Base-by-base conservation (phyloP, 2,113 vertebrate species). In the Coturnix japonica region DNA sequence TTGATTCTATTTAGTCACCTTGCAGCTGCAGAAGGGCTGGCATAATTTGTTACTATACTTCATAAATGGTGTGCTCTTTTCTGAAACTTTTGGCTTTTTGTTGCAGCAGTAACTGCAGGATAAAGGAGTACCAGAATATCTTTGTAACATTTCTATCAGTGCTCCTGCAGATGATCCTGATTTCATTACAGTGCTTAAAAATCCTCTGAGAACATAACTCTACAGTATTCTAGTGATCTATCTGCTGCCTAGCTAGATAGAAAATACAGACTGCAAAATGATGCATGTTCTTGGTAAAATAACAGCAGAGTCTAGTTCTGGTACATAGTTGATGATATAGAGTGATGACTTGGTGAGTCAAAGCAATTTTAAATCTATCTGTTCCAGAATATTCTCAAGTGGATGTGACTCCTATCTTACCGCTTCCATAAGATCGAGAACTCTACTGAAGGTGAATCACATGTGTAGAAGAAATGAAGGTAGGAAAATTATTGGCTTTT, bases 291-390 rank as follows among this genome's bases (percentile, higher is more conserved):
- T 82, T 82, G 22, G 4, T 80, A 59, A 76, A 76, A 5, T 41
- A 59, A 82, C 74, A 70, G 64, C 33, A 39, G 46, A 83, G 65
- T 82, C 80, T 37, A 8, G 37, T 37, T 37, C 37, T 37, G 37
- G 37, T 87, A 8, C 51, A 53, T 28, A 28, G 80, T 33, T 81
- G 72, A 83, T 88, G 60, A 43, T 71, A 72, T 4, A 44, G 72
- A 39, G 67, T 71, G 85, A 74, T 43, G 21, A 23, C 21, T 33
- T 90, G 63, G 69, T 74, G 60, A 90, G 60, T 87, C 81, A 87
- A 92, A 70, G 25, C 49, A 41, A 88, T 93, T 77, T 77, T 12
- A 56, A 93, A 90, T 60, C 80, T 51, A 81, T 86, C 57, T 95
- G 35, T 95, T 96, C 41, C 66, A 94, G 88, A 81, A 81, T 33